Evolutionary conservation across 2,797 vertebrate species (phyloP).

Genomic region (Sternarchorhynchus goeldii): DNA sequence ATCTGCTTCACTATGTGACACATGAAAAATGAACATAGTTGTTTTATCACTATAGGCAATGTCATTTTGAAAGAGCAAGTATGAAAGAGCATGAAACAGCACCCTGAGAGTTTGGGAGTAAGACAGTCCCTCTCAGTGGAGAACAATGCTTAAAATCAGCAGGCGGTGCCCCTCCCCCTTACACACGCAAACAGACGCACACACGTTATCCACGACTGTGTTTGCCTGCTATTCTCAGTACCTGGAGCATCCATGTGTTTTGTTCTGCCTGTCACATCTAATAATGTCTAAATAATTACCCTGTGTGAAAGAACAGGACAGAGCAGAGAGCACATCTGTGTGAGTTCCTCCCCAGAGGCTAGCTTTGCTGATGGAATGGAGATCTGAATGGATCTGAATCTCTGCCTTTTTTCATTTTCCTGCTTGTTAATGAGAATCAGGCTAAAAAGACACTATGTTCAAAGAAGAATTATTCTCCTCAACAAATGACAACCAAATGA

Average conservation of each 20-base stretch:
- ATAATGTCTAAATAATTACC: slow-evolving; percentile 43
- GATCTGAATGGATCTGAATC: slow-evolving; percentile 29
- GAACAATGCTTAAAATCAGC: not conserved
- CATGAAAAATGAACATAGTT: not conserved
- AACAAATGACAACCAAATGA: slow-evolving; percentile 23
- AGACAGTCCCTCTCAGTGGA: not conserved
- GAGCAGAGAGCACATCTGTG: slow-evolving; percentile 40
- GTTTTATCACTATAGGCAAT: slow-evolving; percentile 3
- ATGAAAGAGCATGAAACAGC: slow-evolving; percentile 4
- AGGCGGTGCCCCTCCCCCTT: no score
- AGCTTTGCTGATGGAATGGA: slow-evolving; percentile 10
- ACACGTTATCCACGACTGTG: slow-evolving; percentile 9
- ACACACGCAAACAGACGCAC: not conserved
- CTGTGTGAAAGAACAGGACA: slow-evolving; percentile 36
- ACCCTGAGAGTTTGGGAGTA: slow-evolving; percentile 3
- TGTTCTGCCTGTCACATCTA: slow-evolving; percentile 42
- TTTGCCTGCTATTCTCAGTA: slow-evolving; percentile 19
- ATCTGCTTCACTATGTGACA: no score
- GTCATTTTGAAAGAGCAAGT: slow-evolving; percentile 18
- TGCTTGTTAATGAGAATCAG: slow-evolving; percentile 40
- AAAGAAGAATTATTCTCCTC: slow-evolving; percentile 17
- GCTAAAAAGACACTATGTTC: slow-evolving; percentile 8
- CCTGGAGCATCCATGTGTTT: slow-evolving; percentile 32
- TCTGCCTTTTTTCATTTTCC: slow-evolving; percentile 25
- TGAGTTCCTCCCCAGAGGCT: slow-evolving; percentile 32